These are phyloP conservation scores for Periparus ater DNA, from an alignment of 2,797 vertebrate genomes.

Conservation along the genomic window DNA sequence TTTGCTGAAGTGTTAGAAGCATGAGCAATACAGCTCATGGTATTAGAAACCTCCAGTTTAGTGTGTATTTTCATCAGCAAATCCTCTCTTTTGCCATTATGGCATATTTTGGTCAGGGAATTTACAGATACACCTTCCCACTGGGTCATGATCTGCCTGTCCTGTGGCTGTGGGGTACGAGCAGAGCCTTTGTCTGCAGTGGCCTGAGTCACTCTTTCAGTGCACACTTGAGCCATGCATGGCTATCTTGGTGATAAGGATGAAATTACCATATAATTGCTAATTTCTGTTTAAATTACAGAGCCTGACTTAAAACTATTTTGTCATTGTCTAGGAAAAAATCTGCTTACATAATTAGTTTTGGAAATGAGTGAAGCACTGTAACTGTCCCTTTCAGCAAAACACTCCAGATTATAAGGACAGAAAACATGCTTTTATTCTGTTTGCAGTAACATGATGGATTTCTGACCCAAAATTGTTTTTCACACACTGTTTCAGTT, in stretches of 20 bases:
- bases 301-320: not conserved
- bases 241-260: not conserved
- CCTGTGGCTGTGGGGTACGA: not conserved
- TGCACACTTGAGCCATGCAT: not conserved
- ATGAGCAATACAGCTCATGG: not conserved
- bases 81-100: not conserved
- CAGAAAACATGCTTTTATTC: not conserved
- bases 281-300: constrained; percentile 5
- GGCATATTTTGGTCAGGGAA: not conserved
- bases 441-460: not conserved
- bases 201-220: not conserved
- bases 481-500: not conserved
- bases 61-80: not conserved
- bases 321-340: constrained; percentile 6
- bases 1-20: not conserved
- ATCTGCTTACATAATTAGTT: constrained; percentile 10
- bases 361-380: not conserved
- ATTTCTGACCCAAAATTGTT: not conserved
- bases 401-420: not conserved
- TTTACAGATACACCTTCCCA: not conserved
- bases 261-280: constrained; percentile 2
- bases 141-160: not conserved
- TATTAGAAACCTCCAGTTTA: not conserved
- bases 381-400: not conserved
- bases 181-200: not conserved